Evolutionary conservation across 2,797 vertebrate genomes (phyloP), one percentile per base, ranked within the genome.

Genomic region (Sciurus carolinensis): DNA sequence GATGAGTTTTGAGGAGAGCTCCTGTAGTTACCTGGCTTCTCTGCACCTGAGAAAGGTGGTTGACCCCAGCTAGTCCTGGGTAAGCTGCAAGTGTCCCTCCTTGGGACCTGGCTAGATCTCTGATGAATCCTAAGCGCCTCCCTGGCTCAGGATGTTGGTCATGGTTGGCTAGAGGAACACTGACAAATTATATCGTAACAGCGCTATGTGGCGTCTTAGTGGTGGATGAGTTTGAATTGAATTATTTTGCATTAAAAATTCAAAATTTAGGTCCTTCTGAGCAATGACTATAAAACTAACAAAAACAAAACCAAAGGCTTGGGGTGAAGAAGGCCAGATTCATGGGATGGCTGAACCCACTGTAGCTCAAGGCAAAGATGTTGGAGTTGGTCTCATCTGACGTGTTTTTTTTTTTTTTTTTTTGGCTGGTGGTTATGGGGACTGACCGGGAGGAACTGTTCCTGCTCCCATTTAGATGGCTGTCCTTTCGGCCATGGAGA

Each of bases 371-470:
- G 0, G 20, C n/a, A 44, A 1, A 9, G 42, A n/a, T 18, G 3
- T 2, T 36, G 66, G 33, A 33, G 10, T 7, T 18, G 0, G 7
- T 36, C 54, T n/a, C 3, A 13, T 15, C 36, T 2, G 17, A 7
- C 28, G n/a, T n/a, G n/a, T n/a, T n/a, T n/a, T n/a, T n/a, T n/a
- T n/a, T n/a, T n/a, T n/a, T 5, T 0, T 3, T 10, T 14, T 8
- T 87, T 66, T 22, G 28, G 15, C n/a, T 17, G 66, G 30, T 4
- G 17, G 9, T n/a, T 5, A 15, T 1, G 30, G 57, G 30, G 12
- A 18, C n/a, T 1, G 3, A 5, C 3, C 3, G 0, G 22, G 1
- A 1, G 14, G 3, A 5, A 20, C 7, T 0, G 1, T 17, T 36
- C 30, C 36, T 1, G 0, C 4, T 28, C 30, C 47, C 5, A 4